Percentiles rank a stretch among this genome's conserved stretches.
phyloP scores from a whole-genome alignment of 2,888 invertebrate species.

The Phalera bucephala region DNA sequence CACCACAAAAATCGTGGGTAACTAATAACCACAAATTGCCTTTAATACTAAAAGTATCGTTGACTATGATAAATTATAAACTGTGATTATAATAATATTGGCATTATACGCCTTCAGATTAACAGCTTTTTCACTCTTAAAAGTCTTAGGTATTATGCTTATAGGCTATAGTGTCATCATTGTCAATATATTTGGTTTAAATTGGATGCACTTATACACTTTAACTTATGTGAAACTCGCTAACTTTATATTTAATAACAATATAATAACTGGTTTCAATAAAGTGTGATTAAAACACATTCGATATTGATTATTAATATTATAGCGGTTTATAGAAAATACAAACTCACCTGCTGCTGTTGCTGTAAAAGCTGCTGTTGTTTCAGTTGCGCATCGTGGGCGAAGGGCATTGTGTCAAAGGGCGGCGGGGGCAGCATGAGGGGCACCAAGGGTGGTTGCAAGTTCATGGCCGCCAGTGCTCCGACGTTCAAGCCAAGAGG shows the following conservation, averaged over 20 bases:
- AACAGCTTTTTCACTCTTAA: conserved; percentile 10
- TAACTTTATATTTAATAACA: neutral
- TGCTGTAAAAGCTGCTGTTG: conserved; percentile 89
- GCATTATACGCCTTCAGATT: conserved; percentile 5
- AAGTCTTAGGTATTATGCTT: conserved; percentile 16
- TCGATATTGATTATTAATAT: neutral
- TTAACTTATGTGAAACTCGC: neutral
- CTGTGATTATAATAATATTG: conserved; percentile 13
- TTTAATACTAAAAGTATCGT: conserved; percentile 11
- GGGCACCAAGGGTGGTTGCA: conserved; percentile 95
- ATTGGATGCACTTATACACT: neutral
- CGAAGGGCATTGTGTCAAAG: conserved; percentile 85
- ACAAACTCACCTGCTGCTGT: conserved; percentile 84
- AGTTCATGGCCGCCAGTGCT: conserved; percentile 95
- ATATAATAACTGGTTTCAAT: neutral
- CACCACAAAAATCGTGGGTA: too few relatives aligned
- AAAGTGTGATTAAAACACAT: neutral
- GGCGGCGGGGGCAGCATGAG: conserved; percentile 94
- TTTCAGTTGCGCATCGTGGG: conserved; percentile 85
- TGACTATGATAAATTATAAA: conserved; percentile 6
- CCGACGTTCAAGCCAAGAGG: conserved; percentile 91
- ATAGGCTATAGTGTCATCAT: conserved; percentile 11
- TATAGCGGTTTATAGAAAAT: neutral
- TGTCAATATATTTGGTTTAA: conserved; percentile 10
- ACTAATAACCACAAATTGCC: neutral